phyloP scores from a whole-genome alignment of 1,140 invertebrate genomes.

The Nautilus pompilius region DNA sequence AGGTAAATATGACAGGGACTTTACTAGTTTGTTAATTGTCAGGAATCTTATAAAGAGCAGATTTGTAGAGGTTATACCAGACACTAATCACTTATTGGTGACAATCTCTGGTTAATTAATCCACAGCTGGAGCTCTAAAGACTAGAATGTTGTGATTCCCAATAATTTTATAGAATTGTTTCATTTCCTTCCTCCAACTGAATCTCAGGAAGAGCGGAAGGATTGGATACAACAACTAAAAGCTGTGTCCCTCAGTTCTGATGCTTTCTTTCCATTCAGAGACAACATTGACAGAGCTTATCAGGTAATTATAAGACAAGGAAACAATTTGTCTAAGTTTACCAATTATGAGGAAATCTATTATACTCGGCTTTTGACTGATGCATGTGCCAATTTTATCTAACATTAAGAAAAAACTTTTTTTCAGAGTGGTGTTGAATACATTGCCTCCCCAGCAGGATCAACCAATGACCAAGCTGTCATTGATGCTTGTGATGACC shows the following conservation, averaged over 20 bases:
- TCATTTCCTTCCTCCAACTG: not conserved
- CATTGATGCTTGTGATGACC: constrained; percentile 89
- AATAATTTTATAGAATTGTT: too few relatives aligned
- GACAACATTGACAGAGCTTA: constrained; percentile 94
- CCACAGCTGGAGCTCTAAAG: too few relatives aligned
- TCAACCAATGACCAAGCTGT: constrained; percentile 90
- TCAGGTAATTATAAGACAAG: constrained; percentile 63
- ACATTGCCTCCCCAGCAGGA: constrained; percentile 87
- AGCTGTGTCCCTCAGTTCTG: constrained; percentile 90
- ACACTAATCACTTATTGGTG: too few relatives aligned
- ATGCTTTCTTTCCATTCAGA: constrained; percentile 98
- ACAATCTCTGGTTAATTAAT: too few relatives aligned
- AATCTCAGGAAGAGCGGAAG: constrained; percentile 62
- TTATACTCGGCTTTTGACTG: not conserved
- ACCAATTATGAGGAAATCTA: not conserved
- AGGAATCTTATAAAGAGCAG: too few relatives aligned
- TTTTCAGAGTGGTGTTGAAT: constrained; percentile 85
- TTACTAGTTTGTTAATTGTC: too few relatives aligned
- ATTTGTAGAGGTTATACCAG: too few relatives aligned
- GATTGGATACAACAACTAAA: constrained; percentile 79
- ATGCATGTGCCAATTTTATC: not conserved
- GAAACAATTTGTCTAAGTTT: not conserved
- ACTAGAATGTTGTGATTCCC: too few relatives aligned
- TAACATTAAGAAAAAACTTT: not conserved
- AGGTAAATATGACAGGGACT: too few relatives aligned